Percentiles rank a stretch among this genome's conserved stretches.
These are phyloP conservation scores for Chelidonichthys spinosus DNA, from an alignment of 2,797 vertebrate genomes.

Conservation along the genomic window DNA sequence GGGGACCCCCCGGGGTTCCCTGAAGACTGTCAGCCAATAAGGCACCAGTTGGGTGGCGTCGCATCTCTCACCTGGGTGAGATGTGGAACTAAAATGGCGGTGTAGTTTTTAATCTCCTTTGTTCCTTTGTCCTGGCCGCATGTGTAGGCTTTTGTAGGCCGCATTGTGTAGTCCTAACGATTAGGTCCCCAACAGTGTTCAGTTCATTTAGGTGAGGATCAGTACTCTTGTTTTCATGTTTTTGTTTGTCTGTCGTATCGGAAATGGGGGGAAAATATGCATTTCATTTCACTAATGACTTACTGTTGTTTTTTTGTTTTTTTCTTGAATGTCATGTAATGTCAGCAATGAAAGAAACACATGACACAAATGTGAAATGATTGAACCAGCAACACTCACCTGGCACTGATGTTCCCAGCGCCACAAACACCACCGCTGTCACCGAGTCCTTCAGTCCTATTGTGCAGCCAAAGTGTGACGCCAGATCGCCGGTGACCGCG, in stretches of 20 bases:
- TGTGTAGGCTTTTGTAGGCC: too few relatives aligned
- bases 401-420: slow-evolving; percentile 89
- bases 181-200: too few relatives aligned
- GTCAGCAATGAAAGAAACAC: neutral
- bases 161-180: too few relatives aligned
- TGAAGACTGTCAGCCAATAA: too few relatives aligned
- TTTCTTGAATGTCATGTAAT: neutral
- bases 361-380: neutral
- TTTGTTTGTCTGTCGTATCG: slow-evolving; percentile 15
- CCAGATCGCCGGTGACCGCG: slow-evolving; percentile 88
- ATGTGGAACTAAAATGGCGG: too few relatives aligned
- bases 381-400: slow-evolving; percentile 65
- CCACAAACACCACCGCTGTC: slow-evolving; percentile 90
- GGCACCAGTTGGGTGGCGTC: too few relatives aligned
- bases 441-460: slow-evolving; percentile 90
- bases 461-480: slow-evolving; percentile 90
- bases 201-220: neutral
- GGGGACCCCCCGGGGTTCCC: too few relatives aligned
- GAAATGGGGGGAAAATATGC: neutral
- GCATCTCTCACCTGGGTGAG: too few relatives aligned
- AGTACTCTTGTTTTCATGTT: slow-evolving; percentile 10
- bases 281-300: neutral
- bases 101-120: too few relatives aligned
- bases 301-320: too few relatives aligned
- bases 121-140: too few relatives aligned